Evolutionary conservation across 2,888 invertebrate genomes (phyloP), one percentile per base, ranked within the genome.

Genomic region (Andrena bicolor): DNA sequence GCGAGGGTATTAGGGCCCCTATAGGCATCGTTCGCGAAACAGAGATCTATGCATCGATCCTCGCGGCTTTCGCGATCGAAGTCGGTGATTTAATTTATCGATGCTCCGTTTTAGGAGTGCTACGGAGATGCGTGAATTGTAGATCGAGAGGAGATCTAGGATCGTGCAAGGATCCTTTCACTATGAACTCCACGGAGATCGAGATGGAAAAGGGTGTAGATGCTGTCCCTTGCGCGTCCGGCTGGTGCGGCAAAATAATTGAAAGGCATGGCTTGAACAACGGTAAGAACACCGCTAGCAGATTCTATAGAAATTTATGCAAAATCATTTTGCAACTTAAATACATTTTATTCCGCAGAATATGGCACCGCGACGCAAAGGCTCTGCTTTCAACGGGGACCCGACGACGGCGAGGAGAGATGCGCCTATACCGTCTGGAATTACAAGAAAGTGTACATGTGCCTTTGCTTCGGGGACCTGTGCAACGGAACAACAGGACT

Each of bases 191-290:
- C 16, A 97, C 98, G 0, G 96, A 96, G 88, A 96, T 96, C 4
- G 96, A 96, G 85, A 94, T 94, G 26, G 96, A 96, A 90, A 95
- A 95, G 48, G 98, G 98, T 0, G 96, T 98, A 0, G 95, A 96
- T 89, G 96, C 97, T 0, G 96, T 96, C 13, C 97, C 97, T 0
- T 98, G 98, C 90, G 97, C 97, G 0, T 98, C 98, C 0, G 98
- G 98, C 53, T 98, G 98, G 98, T 98, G 98, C 91, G 97, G 97
- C 30, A 98, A 98, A 95, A 96, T 98, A 69, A 96, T 98, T 51
- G 98, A 98, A 94, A 97, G 97, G 77, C 96, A 96, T 87, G 96
- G 96, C 89, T 96, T 97, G 86, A 96, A 97, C 92, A 96, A 96
- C 92, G 98, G 98, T 97, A 94, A 93, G 88, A 10, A n/a, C 10